A percentile compares a stretch with the other conserved stretches of the same genome.
These are phyloP conservation scores for Heliconius hewitsoni DNA, from an alignment of 1,140 invertebrate species.

Conservation along the genomic window DNA sequence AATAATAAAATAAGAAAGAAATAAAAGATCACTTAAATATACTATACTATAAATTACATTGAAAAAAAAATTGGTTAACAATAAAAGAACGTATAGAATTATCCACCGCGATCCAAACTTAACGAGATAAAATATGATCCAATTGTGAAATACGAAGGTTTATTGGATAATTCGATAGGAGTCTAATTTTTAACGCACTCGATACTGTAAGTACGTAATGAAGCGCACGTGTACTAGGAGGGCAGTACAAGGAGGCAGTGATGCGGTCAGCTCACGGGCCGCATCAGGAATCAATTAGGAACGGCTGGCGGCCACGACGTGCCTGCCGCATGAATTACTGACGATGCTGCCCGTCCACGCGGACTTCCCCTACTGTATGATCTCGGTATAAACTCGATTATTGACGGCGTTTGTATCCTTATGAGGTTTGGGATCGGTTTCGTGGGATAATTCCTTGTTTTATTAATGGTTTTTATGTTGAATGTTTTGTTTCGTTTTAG, in stretches of 20 bases:
- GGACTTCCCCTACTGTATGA: constrained; percentile 44
- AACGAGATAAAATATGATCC: constrained; percentile 14
- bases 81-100: neutral
- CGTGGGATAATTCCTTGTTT: neutral
- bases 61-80: neutral
- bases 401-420: neutral
- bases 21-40: neutral
- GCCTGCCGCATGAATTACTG: constrained; percentile 79
- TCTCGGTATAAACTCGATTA: constrained; percentile 52
- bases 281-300: constrained; percentile 79
- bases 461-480: neutral
- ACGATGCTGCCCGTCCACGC: constrained; percentile 60
- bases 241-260: constrained; percentile 71
- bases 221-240: constrained; percentile 65
- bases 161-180: constrained; percentile 20
- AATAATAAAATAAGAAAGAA: too few species aligned
- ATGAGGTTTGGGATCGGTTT: neutral
- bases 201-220: constrained; percentile 62
- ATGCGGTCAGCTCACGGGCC: constrained; percentile 72
- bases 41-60: neutral
- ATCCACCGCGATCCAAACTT: neutral
- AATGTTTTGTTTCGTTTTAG: neutral
- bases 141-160: neutral
- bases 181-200: constrained; percentile 36
- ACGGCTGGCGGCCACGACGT: constrained; percentile 71